These are phyloP conservation scores for Gobius niger DNA, from an alignment of 2,113 vertebrate genomes.

Conservation along the genomic window DNA sequence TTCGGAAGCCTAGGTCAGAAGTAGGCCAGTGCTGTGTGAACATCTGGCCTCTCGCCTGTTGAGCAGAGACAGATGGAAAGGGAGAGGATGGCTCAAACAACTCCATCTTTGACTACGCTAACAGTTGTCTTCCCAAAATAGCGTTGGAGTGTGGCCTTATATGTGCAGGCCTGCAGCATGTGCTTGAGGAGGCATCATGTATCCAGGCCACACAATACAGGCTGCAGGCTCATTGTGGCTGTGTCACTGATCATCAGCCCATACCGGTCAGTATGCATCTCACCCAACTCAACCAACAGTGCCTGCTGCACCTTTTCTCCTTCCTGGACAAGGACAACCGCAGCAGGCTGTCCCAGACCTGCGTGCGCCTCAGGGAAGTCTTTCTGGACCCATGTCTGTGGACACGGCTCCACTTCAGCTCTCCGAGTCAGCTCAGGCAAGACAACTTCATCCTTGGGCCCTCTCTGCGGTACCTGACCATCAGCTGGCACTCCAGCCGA, in stretches of 20 bases:
- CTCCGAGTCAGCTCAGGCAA: constrained; percentile 82
- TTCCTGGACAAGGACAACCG: constrained; percentile 91
- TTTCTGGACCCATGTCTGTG: constrained; percentile 88
- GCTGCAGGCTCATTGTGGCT: constrained; percentile 57
- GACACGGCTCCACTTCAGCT: constrained; percentile 83
- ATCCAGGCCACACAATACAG: constrained; percentile 71
- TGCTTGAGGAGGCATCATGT: constrained; percentile 70
- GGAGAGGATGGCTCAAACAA: constrained; percentile 61
- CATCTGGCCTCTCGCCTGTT: constrained; percentile 66
- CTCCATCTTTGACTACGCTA: constrained; percentile 65
- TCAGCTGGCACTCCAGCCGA: constrained; percentile 90
- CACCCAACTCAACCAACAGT: constrained; percentile 86
- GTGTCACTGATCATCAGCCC: constrained; percentile 8
- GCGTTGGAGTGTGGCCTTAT: constrained; percentile 85
- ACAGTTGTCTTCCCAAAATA: constrained; percentile 88
- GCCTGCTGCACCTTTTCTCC: constrained; percentile 91
- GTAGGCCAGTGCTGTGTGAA: constrained; percentile 58
- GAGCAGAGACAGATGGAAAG: constrained; percentile 72
- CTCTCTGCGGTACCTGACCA: constrained; percentile 81
- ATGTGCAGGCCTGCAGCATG: constrained; percentile 81
- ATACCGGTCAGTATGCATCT: constrained; percentile 77
- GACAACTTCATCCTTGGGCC: constrained; percentile 88
- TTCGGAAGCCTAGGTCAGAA: constrained; percentile 35
- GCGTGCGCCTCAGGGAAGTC: constrained; percentile 75
- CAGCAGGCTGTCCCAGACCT: constrained; percentile 82